phyloP scores from a whole-genome alignment of 2,113 vertebrate species.

The Scomber japonicus region DNA sequence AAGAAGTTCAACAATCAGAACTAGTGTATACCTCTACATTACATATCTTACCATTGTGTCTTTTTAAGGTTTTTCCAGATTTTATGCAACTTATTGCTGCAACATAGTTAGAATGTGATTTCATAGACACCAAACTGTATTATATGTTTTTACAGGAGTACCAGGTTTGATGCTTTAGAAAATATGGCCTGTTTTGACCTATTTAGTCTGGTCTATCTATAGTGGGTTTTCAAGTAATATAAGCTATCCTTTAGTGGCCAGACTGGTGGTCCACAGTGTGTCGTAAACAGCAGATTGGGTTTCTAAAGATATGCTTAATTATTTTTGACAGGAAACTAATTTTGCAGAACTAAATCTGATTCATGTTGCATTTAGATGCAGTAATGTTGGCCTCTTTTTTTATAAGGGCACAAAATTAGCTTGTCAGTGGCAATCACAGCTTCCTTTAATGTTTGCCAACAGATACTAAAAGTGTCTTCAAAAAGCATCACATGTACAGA shows the following conservation, averaged over 20 bases:
- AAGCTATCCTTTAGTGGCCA: neutral
- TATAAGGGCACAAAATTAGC: neutral
- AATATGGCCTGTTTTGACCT: neutral
- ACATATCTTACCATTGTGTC: no score
- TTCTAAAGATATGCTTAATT: neutral
- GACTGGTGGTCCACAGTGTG: neutral
- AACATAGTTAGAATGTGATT: neutral
- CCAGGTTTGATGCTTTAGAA: neutral
- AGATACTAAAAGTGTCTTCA: no score
- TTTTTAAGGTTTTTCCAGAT: no score
- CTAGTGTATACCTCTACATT: no score
- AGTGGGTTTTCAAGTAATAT: neutral
- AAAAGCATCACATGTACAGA: neutral
- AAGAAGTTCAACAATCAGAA: neutral
- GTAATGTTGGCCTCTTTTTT: neutral
- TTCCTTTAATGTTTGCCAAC: neutral
- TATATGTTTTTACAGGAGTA: neutral
- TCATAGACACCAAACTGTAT: neutral
- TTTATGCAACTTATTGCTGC: no score
- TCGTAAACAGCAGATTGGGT: constrained; percentile 11
- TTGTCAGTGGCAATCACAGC: neutral
- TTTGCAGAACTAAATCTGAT: neutral
- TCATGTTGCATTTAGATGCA: neutral
- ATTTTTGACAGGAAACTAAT: neutral
- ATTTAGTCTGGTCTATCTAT: constrained; percentile 8